A percentile compares a stretch with the other conserved stretches of the same genome.
Conservation (phyloP, 1,140 invertebrate species). For the Popillia japonica region DNA sequence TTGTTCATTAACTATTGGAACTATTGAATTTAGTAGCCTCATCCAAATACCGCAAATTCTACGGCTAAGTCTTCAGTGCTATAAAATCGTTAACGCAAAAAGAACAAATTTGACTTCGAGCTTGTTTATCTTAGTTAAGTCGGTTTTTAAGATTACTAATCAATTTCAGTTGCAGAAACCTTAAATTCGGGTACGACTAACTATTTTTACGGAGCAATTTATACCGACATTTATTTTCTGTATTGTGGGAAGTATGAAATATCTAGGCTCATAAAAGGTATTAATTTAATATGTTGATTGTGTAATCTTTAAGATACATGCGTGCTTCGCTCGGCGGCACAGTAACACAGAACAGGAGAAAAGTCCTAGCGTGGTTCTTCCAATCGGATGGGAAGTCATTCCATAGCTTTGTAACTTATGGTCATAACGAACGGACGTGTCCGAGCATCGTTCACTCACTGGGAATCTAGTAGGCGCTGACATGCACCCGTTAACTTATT, state of each 20-base stretch:
- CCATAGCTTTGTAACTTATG: conserved; percentile 18
- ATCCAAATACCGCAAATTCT: too few relatives aligned
- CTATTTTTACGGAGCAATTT: not conserved
- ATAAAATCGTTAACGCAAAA: not conserved
- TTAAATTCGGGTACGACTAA: too few relatives aligned
- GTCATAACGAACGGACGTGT: conserved; percentile 40
- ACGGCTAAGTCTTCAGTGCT: too few relatives aligned
- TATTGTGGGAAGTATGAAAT: not conserved
- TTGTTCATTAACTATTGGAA: too few relatives aligned
- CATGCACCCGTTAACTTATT: conserved; percentile 44
- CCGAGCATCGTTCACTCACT: conserved; percentile 40
- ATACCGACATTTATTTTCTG: not conserved
- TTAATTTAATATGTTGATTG: not conserved
- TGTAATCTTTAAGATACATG: not conserved
- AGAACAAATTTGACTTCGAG: not conserved
- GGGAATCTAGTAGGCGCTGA: conserved; percentile 40
- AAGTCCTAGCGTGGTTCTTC: not conserved
- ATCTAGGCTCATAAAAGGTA: not conserved
- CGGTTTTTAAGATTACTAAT: not conserved
- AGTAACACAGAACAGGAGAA: not conserved
- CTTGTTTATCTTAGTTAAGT: not conserved
- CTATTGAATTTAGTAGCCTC: too few relatives aligned
- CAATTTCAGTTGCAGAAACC: not conserved
- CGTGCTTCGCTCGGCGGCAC: not conserved
- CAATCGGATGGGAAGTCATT: conserved; percentile 25